Evolutionary conservation across 2,888 invertebrate genomes (phyloP).

Genomic region (Therioaphis trifolii): DNA sequence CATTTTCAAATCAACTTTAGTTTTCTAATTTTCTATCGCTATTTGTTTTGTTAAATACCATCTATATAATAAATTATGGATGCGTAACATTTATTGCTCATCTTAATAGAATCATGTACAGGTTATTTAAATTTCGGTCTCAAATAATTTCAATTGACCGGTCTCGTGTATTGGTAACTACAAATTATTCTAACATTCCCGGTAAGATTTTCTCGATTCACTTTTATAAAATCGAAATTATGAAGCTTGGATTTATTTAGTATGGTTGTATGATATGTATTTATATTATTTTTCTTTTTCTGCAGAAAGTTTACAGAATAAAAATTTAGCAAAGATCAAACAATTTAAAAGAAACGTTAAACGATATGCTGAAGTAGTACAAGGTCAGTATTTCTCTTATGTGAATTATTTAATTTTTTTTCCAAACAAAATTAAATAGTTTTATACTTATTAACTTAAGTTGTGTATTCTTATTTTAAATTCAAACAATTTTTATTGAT

Average conservation of each 20-base stretch:
- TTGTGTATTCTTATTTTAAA: too few relatives aligned
- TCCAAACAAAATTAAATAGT: too few relatives aligned
- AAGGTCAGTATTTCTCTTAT: slow-evolving; percentile 72
- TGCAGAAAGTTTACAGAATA: slow-evolving; percentile 42
- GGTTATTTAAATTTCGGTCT: slow-evolving; percentile 44
- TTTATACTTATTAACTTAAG: too few relatives aligned
- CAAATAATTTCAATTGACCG: slow-evolving; percentile 40
- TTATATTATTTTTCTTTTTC: slow-evolving; percentile 15
- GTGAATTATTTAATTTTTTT: too few relatives aligned
- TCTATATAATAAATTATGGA: not conserved
- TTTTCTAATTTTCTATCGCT: not conserved
- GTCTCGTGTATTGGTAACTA: not conserved
- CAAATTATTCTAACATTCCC: slow-evolving; percentile 15
- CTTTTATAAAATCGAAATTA: not conserved
- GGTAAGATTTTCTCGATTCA: slow-evolving; percentile 11
- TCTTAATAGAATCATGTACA: slow-evolving; percentile 40
- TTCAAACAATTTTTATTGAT: too few relatives aligned
- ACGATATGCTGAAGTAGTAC: slow-evolving; percentile 77
- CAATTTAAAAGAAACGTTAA: slow-evolving; percentile 70
- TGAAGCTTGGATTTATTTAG: not conserved
- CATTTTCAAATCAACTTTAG: slow-evolving; percentile 11
- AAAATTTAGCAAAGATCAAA: slow-evolving; percentile 53
- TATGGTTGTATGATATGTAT: not conserved
- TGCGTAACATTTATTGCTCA: slow-evolving; percentile 21
- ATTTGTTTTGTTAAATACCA: too few relatives aligned